phyloP scores from a whole-genome alignment of 2,113 vertebrate species.

The Lipotes vexillifer region DNA sequence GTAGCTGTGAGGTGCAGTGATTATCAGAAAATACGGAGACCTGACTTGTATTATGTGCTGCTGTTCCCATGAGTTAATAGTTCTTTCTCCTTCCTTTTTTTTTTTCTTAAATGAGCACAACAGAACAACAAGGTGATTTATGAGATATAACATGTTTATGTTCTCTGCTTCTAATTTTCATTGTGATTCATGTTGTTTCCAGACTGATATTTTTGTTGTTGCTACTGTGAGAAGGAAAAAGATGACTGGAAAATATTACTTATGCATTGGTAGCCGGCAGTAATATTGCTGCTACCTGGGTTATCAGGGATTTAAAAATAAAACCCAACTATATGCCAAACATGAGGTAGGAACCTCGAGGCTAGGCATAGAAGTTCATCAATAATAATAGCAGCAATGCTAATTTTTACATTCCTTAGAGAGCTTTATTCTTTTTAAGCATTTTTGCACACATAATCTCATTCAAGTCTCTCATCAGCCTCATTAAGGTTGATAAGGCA shows the following conservation, averaged over 20 bases:
- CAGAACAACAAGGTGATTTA: conserved; percentile 62
- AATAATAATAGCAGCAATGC: conserved; percentile 43
- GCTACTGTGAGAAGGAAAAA: conserved; percentile 63
- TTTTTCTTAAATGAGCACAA: conserved; percentile 38
- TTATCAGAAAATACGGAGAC: conserved; percentile 64
- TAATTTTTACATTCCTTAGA: conserved; percentile 34
- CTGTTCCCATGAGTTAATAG: conserved; percentile 46
- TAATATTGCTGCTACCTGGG: conserved; percentile 53
- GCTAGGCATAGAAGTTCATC: conserved; percentile 37
- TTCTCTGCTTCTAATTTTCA: conserved; percentile 70
- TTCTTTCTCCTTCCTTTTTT: background rate
- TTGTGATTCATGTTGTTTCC: conserved; percentile 68
- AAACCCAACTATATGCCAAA: conserved; percentile 50
- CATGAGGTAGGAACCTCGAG: conserved; percentile 34
- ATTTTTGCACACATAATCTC: conserved; percentile 17
- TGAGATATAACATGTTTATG: conserved; percentile 64
- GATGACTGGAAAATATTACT: conserved; percentile 69
- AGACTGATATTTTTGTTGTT: conserved; percentile 69
- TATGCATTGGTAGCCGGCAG: conserved; percentile 63
- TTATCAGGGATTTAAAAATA: conserved; percentile 72
- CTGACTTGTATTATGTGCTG: conserved; percentile 35
- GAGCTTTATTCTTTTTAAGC: conserved; percentile 39
- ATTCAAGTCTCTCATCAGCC: background rate
- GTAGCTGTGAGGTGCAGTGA: conserved; percentile 40
- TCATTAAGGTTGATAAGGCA: background rate